Evolutionary conservation across 1,140 invertebrate species (phyloP), one percentile per base, ranked within the genome.

Genomic region (Tribolium madens): DNA sequence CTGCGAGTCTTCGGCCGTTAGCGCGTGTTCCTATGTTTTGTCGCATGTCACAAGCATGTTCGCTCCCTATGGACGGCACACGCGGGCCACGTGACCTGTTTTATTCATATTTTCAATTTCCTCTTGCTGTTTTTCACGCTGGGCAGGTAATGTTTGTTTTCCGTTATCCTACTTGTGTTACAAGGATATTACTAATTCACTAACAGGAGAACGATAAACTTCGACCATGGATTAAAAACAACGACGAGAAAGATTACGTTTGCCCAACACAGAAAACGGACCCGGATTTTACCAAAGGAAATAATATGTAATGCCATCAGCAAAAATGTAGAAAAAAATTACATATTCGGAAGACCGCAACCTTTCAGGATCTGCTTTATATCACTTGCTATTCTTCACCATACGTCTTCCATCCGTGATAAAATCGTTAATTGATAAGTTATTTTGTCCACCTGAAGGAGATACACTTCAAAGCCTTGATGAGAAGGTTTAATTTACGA

Each of bases 71-170:
- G 75, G 77, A 78, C 68, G 72, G 33, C 12, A 78, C 76, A 68
- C 47, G 64, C 52, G 73, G 48, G 68, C 69, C 79, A 81, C 80
- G 80, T 80, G 79, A 80, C 79, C 77, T 81, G 79, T 46, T 78
- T 81, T 81, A 81, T 80, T 81, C 80, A 81, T 81, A 81, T 81
- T 80, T 81, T 80, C 79, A 80, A 80, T 80, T 80, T 80, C 52
- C 64, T 64, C 50, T 50, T 36, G 77, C 73, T 78, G 74, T 76
- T 76, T 76, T 76, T 71, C 75, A 76, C 75, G 64, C 64, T 52
- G 48, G 50, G 31, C 50, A 57, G 64, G 75, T 68, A 69, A 73
- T 73, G 50, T 73, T 73, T 73, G 33, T 53, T 73, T 73, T 73
- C 71, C 71, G 71, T 73, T 73, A 73, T 53, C 71, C 71, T 47